phyloP scores from a whole-genome alignment of 2,113 vertebrate species.

The Glaucidium brasilianum region DNA sequence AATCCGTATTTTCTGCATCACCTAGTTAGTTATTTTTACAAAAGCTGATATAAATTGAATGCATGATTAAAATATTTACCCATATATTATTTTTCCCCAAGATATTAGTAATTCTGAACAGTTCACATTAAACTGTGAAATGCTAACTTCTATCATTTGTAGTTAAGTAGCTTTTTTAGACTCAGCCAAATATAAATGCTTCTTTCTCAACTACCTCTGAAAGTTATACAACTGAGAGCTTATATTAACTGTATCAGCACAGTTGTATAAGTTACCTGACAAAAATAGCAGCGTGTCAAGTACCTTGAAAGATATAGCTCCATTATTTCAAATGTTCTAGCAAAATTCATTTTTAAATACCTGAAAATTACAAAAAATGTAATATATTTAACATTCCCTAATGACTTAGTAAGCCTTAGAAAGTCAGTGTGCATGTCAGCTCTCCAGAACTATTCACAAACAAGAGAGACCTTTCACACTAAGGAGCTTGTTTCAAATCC shows the following conservation, averaged over 20 bases:
- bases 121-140: neutral
- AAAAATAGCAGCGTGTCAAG: neutral
- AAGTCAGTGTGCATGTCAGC: slow-evolving; percentile 33
- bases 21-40: neutral
- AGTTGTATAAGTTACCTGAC: neutral
- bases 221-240: neutral
- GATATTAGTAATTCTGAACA: neutral
- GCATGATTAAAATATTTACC: neutral
- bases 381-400: slow-evolving; percentile 11
- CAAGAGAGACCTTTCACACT: slow-evolving; percentile 40
- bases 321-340: neutral
- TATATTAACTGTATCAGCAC: neutral
- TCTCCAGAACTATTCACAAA: slow-evolving; percentile 18
- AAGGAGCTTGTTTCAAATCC: slow-evolving; percentile 41
- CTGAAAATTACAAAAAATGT: neutral
- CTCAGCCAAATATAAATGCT: neutral
- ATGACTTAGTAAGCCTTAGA: slow-evolving; percentile 10
- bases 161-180: neutral
- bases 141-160: neutral
- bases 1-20: neutral
- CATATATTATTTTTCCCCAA: neutral
- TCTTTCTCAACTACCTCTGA: neutral
- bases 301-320: neutral
- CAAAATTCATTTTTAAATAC: slow-evolving; percentile 24
- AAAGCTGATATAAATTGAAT: neutral